Evolutionary conservation across 2,888 invertebrate genomes (phyloP).

Genomic region (Dynastes grantii): DNA sequence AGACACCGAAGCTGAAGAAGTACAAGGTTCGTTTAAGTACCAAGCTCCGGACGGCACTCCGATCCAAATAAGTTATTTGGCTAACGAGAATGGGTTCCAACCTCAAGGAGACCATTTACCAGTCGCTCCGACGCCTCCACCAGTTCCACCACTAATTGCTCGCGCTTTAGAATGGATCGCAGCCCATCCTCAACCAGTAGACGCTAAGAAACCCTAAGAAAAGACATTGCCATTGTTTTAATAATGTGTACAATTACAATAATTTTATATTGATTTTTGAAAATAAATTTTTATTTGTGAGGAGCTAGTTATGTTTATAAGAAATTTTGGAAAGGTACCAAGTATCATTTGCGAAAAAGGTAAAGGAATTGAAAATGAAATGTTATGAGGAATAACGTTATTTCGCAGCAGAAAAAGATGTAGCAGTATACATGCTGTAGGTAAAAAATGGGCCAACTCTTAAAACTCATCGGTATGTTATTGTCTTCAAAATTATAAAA

Average conservation of each 20-base stretch:
- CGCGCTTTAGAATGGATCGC: conserved; percentile 79
- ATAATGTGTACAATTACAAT: neutral
- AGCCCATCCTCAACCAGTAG: conserved; percentile 71
- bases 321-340: too few species aligned
- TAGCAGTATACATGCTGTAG: too few species aligned
- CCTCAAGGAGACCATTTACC: conserved; percentile 72
- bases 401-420: too few species aligned
- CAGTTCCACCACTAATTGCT: conserved; percentile 79
- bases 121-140: conserved; percentile 76
- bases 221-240: conserved; percentile 1
- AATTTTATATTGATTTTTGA: neutral
- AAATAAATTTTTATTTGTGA: conserved; percentile 2
- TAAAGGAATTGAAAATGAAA: too few species aligned
- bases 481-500: too few species aligned
- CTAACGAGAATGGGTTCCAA: conserved; percentile 81
- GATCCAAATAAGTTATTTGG: conserved; percentile 62
- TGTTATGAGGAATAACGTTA: too few species aligned
- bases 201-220: conserved; percentile 12
- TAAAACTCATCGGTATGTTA: too few species aligned
- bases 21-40: conserved; percentile 71
- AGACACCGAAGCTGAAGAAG: conserved; percentile 67
- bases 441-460: too few species aligned
- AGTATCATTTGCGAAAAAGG: too few species aligned
- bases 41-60: conserved; percentile 71
- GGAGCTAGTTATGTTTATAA: too few species aligned